Percentiles rank a stretch among this genome's conserved stretches.
Conservation (phyloP, 2,797 vertebrate genomes). For the Choloepus didactylus region DNA sequence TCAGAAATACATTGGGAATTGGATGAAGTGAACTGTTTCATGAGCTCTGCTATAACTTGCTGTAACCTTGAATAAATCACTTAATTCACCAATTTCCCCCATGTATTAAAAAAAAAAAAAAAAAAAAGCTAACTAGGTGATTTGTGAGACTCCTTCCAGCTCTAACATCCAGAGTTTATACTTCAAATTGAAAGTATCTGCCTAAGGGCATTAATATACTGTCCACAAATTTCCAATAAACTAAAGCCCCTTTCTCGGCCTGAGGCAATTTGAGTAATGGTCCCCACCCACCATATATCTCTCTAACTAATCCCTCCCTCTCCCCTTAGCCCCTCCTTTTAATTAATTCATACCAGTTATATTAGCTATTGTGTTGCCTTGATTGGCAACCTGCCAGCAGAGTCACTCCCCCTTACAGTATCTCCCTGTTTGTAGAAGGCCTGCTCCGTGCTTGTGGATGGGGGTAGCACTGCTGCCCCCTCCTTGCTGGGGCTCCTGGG, state of each 20-base stretch:
- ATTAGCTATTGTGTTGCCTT: too few species aligned
- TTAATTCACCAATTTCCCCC: background rate
- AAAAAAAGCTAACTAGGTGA: background rate
- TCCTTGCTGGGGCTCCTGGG: background rate
- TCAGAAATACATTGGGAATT: background rate
- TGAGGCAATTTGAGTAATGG: background rate
- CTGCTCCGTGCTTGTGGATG: fast-evolving
- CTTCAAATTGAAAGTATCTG: constrained; percentile 24
- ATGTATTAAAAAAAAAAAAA: background rate
- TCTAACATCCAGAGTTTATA: background rate
- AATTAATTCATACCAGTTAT: background rate
- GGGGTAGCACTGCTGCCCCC: background rate
- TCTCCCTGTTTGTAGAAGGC: background rate
- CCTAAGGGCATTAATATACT: constrained; percentile 3
- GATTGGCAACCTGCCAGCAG: background rate
- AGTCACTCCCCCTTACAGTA: fast-evolving
- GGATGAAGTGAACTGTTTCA: background rate
- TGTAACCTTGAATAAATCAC: background rate
- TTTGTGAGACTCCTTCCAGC: background rate
- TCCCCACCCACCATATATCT: too few species aligned
- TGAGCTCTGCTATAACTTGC: background rate
- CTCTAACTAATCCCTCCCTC: too few species aligned
- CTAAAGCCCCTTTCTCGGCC: background rate
- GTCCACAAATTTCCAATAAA: constrained; percentile 24
- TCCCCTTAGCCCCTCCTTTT: background rate